phyloP scores from a whole-genome alignment of 2,888 invertebrate genomes.

The Rotaria socialis region DNA sequence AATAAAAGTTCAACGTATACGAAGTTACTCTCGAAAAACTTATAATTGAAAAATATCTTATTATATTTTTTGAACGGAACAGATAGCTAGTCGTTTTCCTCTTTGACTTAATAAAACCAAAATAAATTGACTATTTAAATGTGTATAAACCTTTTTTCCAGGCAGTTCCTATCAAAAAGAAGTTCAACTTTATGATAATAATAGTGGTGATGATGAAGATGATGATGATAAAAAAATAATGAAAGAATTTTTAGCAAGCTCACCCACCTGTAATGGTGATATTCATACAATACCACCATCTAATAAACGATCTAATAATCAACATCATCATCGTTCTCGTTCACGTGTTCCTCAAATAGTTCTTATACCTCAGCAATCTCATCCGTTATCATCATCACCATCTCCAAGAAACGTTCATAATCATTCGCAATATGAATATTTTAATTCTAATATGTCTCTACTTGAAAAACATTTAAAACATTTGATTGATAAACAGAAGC shows the following conservation, averaged over 20 bases:
- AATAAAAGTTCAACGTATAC: no score
- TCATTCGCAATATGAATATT: neutral
- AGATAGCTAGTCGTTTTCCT: no score
- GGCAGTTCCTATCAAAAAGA: neutral
- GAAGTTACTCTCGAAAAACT: no score
- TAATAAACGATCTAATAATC: neutral
- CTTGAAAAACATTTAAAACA: constrained; percentile 34
- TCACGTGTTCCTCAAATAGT: neutral
- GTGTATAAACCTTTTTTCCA: neutral
- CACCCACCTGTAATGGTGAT: neutral
- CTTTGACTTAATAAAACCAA: no score
- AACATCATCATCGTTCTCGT: constrained; percentile 12
- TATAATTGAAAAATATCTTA: no score
- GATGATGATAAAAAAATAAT: neutral
- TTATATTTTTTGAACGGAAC: no score
- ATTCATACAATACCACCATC: neutral
- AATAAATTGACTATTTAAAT: no score
- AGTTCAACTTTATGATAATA: neutral
- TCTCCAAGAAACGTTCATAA: neutral
- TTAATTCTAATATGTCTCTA: constrained; percentile 30
- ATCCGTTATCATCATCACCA: neutral
- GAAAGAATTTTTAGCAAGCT: neutral
- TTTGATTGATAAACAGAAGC: constrained; percentile 34
- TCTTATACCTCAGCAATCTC: neutral
- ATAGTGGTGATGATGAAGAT: neutral